A percentile compares a stretch with the other conserved stretches of the same genome.
phyloP scores from a whole-genome alignment of 35 echinoderm and acorn worm species.

The Lytechinus variegatus region DNA sequence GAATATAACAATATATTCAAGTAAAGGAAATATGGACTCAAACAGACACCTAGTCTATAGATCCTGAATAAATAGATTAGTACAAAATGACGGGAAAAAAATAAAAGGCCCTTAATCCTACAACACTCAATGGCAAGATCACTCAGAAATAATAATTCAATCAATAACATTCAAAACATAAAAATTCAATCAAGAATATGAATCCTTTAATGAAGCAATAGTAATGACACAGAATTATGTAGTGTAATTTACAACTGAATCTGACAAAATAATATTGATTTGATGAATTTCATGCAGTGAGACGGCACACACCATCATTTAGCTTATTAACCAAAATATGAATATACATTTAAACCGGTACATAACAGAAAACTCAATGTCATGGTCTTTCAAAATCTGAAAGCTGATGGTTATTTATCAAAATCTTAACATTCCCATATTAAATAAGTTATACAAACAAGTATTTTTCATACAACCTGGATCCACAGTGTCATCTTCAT shows the following conservation, averaged over 20 bases:
- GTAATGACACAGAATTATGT: background rate
- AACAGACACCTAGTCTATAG: background rate
- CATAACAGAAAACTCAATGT: background rate
- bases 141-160: background rate
- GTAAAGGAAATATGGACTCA: background rate
- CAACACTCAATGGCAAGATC: background rate
- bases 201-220: background rate
- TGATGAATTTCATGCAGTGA: background rate
- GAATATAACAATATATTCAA: too few species aligned
- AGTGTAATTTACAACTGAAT: background rate
- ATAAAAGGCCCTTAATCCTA: background rate
- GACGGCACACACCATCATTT: background rate
- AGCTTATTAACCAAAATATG: too few species aligned
- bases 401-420: background rate
- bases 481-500: too few species aligned
- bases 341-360: too few species aligned
- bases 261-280: background rate
- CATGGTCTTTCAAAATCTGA: background rate
- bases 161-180: background rate
- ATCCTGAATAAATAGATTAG: background rate
- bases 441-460: background rate
- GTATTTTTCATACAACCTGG: too few species aligned
- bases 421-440: background rate
- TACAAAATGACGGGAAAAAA: background rate
- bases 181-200: background rate